Evolutionary conservation across 1,140 invertebrate genomes (phyloP), one percentile per base, ranked within the genome.

Genomic region (Trichogramma pretiosum): DNA sequence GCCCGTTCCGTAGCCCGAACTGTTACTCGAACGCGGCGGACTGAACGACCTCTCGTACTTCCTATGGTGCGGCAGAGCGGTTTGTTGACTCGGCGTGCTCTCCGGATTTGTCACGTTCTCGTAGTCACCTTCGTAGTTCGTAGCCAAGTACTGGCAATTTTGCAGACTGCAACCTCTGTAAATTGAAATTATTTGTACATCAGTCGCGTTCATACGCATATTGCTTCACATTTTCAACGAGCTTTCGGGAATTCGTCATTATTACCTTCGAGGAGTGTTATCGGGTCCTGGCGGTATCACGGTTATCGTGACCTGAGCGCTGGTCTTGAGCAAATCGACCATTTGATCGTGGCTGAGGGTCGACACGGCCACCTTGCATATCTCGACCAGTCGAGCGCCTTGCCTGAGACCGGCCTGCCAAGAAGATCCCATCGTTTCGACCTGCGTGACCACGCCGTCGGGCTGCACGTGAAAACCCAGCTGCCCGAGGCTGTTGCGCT

Each of bases 381-480:
- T 91, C 75, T 98, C 92, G 13, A 97, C 89, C 42, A 98, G 77
- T 24, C 93, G 76, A 19, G 87, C 88, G 13, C 90, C 90, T 67
- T 91, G 89, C 40, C 87, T 68, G 1, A 98, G 74, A 18, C 93
- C 93, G n/a, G 89, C 87, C 49, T 88, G 80, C 75, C 85, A 89
- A 9, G 94, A 93, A 51, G 84, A 79, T 3, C 92, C 90, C 61
- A 84, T 83, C 46, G 77, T 78, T 68, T 96, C 93, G 1, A 97
- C 93, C 61, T 94, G 87, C 2, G 90, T 95, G 2, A 98, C 90
- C 3, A 97, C 80, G 3, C 93, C 94, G 69, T 97, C 93, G 11
- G 89, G 87, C 62, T 96, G 91, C 18, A 97, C 89, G 67, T 97
- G 91, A 73, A 97, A 97, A 21, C 93, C 93, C 26, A 97, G 77